Base-by-base conservation (phyloP, 1,140 invertebrate genomes). In the Eulimnadia texana region DNA sequence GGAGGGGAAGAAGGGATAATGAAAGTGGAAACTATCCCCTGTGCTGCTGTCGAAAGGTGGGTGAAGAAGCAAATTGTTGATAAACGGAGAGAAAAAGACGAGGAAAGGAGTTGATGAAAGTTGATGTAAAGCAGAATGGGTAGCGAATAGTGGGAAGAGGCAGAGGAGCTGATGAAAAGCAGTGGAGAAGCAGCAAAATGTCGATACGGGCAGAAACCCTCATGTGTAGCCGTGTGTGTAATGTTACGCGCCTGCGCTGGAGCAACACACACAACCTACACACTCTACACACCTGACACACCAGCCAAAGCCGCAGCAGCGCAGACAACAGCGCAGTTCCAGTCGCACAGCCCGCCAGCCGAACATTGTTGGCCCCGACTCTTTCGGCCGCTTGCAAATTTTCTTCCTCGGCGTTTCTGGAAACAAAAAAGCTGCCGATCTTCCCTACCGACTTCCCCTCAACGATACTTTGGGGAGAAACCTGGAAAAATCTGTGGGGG, bases 1-100 rank as follows among this genome's bases (percentile, higher is more conserved):
- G n/a, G n/a, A n/a, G n/a, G n/a, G n/a, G n/a, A n/a, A 52, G 51
- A 24, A 23, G 22, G 51, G 51, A 52, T 52, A 52, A 52, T 24
- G 51, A 24, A 52, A 24, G 20, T 52, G 51, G 51, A 52, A 52
- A 52, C 25, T 24, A 52, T 20, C 51, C 25, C 20, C 3, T 20
- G 51, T 24, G 13, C 22, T 23, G 51, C n/a, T 47, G 22, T 52
- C 25, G 25, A 52, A 52, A 22, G 50, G 20, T 6, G 25, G 25
- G 1, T 23, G 51, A 19, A 52, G 51, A n/a, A 19, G 25, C 11
- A n/a, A 19, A 19, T 10, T 23, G 50, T 23, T 42, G 16, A 16
- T 16, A 16, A 16, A 42, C 33, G 33, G 33, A 42, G 16, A 6
- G 33, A 16, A 42, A 42, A 42, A 16, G 33, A 42, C 6, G 33